Conservation (phyloP, 2,797 vertebrate species). For the Trematocara caparti region DNA sequence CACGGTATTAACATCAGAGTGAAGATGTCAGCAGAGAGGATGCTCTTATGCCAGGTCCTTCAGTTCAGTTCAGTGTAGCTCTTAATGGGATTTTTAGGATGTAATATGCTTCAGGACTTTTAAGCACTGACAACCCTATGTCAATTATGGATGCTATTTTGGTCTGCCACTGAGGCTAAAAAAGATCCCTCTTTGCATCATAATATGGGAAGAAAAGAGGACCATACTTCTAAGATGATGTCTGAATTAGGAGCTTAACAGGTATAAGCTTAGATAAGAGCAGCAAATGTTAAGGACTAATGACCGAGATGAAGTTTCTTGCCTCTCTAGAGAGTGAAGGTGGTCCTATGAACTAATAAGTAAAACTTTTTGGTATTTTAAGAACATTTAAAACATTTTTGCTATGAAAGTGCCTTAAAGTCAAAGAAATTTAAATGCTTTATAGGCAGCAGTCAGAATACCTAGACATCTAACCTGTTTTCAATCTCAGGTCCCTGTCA, state of each 20-base stretch:
- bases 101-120: slow-evolving; percentile 31
- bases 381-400: not conserved
- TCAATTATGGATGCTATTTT: slow-evolving; percentile 33
- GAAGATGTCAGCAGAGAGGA: slow-evolving; percentile 38
- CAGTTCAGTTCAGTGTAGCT: slow-evolving; percentile 25
- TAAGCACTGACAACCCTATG: slow-evolving; percentile 14
- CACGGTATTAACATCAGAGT: slow-evolving; percentile 35
- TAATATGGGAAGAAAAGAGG: not conserved
- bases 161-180: not conserved
- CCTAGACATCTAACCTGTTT: not conserved
- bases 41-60: slow-evolving; percentile 18
- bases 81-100: slow-evolving; percentile 43
- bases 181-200: not conserved
- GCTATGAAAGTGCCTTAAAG: not conserved
- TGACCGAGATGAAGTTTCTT: not conserved
- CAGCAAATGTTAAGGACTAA: not conserved
- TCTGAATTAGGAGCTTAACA: not conserved
- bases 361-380: not conserved
- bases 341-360: not conserved
- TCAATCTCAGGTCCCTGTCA: not conserved
- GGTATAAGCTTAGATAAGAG: not conserved
- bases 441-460: not conserved
- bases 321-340: not conserved
- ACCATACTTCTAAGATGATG: not conserved
- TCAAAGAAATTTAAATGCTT: not conserved